These are phyloP conservation scores for Gymnodraco acuticeps DNA, from an alignment of 2,797 vertebrate genomes.

Conservation along the genomic window DNA sequence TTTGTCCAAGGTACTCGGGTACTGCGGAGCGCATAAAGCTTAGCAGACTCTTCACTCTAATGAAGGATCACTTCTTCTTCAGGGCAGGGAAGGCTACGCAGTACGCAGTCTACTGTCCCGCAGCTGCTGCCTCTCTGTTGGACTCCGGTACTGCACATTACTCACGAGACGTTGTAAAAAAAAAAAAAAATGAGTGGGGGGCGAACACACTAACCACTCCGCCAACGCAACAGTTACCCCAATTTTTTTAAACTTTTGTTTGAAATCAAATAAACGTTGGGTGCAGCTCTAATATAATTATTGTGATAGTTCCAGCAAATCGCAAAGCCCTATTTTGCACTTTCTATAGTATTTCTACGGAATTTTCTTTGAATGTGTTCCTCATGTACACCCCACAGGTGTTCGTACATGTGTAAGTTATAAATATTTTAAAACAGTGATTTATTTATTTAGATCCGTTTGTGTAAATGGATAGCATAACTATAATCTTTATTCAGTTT, in stretches of 20 bases:
- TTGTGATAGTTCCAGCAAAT: background rate
- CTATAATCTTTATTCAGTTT: background rate
- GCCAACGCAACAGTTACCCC: too few relatives aligned
- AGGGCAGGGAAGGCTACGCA: too few relatives aligned
- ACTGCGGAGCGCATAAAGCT: too few relatives aligned
- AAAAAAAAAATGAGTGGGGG: too few relatives aligned
- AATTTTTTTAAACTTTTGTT: background rate
- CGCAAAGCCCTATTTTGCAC: background rate
- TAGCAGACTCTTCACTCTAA: too few relatives aligned
- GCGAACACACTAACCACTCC: too few relatives aligned
- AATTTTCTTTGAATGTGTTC: background rate
- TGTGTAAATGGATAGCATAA: background rate
- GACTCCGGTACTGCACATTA: too few relatives aligned
- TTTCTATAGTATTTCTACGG: background rate
- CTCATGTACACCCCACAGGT: background rate
- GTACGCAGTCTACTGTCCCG: too few relatives aligned
- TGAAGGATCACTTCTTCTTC: too few relatives aligned
- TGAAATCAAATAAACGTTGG: background rate
- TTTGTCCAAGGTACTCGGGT: too few relatives aligned
- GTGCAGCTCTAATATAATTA: background rate
- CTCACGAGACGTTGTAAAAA: too few relatives aligned
- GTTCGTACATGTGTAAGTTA: background rate
- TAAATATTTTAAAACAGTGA: background rate
- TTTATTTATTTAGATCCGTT: background rate
- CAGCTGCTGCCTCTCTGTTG: too few relatives aligned